A percentile compares a stretch with the other conserved stretches of the same genome.
These are phyloP conservation scores for Acronicta aceris DNA, from an alignment of 2,888 invertebrate species.

Conservation along the genomic window DNA sequence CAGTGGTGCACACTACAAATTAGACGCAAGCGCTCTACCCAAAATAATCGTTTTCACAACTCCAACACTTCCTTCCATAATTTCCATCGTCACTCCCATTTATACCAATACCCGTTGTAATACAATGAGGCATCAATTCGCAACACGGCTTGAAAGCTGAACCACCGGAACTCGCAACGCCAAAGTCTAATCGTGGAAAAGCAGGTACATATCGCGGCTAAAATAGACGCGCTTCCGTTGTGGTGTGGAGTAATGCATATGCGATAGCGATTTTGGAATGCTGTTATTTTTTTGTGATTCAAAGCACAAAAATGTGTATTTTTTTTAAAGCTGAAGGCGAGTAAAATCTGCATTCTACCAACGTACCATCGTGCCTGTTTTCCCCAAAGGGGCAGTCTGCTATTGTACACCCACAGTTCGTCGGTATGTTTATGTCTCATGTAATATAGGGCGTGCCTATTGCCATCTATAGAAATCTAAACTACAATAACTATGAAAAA, in stretches of 20 bases:
- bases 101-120: background rate
- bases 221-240: slow-evolving; percentile 77
- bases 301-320: no score
- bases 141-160: slow-evolving; percentile 57
- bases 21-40: background rate
- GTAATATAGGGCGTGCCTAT: no score
- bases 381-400: no score
- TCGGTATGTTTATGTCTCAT: no score
- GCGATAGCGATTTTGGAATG: slow-evolving; percentile 8
- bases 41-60: background rate
- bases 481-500: no score
- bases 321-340: background rate
- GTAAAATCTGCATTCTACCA: no score
- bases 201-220: slow-evolving; percentile 62
- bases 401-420: no score
- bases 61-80: background rate
- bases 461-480: no score
- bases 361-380: no score
- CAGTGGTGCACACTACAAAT: no score
- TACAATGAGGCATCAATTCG: slow-evolving; percentile 35
- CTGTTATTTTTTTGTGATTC: no score
- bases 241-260: slow-evolving; percentile 16
- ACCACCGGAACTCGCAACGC: slow-evolving; percentile 72
- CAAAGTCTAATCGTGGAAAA: slow-evolving; percentile 75
- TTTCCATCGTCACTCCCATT: slow-evolving; percentile 3